Base-by-base conservation (phyloP, 1,140 invertebrate species). In the Leptinotarsa undecemlineata region DNA sequence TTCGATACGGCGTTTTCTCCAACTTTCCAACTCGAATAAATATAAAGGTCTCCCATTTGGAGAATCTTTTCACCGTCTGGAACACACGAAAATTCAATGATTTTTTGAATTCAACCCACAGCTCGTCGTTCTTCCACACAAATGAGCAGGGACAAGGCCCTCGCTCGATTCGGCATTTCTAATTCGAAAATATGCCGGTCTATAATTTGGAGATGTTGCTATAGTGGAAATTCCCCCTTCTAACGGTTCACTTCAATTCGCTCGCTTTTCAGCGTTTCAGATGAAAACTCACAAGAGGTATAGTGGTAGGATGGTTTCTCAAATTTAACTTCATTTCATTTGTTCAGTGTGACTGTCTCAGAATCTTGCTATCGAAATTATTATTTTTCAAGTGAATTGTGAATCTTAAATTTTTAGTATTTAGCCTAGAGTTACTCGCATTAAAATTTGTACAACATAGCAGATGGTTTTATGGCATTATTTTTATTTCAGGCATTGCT, bases 151-250 rank as follows among this genome's bases (percentile, higher is more conserved):
- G 17, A 57, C 15, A 15, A n/a, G 51, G 4, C 51, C 51, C 17
- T 19, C n/a, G 51, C 14, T 57, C n/a, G 51, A 4, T 57, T 19
- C 33, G 15, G n/a, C 17, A 19, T 15, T 57, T 57, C 51, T 57
- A 57, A 57, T 57, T 57, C 51, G 14, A 57, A 57, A 57, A 57
- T 57, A 57, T 57, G 51, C 51, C 51, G 51, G 51, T 57, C 51
- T 57, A 57, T 57, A 57, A 57, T 57, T 57, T 57, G 15, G 51
- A 57, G 51, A 57, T 57, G 51, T 57, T 57, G 51, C 51, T 57
- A 57, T 57, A 57, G 51, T 19, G 51, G 51, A 57, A 57, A n/a
- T n/a, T 57, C 15, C n/a, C 51, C n/a, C 51, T 15, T 17, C 51
- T 57, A 15, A 15, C 51, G 4, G 15, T 57, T 19, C n/a, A 19